These are phyloP conservation scores for Lagenorhynchus albirostris DNA, from an alignment of 2,113 vertebrate species.

Conservation along the genomic window DNA sequence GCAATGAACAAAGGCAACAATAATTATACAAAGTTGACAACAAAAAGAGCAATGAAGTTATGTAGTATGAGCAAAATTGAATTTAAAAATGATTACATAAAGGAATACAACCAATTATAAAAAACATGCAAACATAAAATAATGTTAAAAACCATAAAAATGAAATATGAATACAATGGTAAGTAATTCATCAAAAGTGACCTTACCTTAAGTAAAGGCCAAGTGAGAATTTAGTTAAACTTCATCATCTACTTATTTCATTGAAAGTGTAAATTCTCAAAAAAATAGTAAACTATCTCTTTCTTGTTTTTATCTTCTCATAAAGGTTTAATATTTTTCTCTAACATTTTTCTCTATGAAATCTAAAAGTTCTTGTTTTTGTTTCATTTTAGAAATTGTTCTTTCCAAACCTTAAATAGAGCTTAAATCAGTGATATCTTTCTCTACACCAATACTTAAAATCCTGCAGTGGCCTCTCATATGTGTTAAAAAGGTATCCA, in stretches of 20 bases:
- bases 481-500: not conserved
- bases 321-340: not conserved
- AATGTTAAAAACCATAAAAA: conserved; percentile 41
- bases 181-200: conserved; percentile 50
- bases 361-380: not conserved
- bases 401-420: not conserved
- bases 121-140: not conserved
- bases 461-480: not conserved
- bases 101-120: conserved; percentile 10
- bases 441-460: not conserved
- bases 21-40: conserved; percentile 45
- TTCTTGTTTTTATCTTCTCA: not conserved
- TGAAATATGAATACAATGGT: not conserved
- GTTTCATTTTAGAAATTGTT: not conserved
- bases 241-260: not conserved
- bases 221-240: not conserved
- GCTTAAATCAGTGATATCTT: not conserved
- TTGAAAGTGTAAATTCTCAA: not conserved
- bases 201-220: conserved; percentile 10
- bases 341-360: not conserved
- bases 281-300: not conserved
- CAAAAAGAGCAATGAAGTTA: conserved; percentile 58
- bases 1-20: conserved; percentile 42
- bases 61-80: not conserved
- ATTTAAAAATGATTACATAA: conserved; percentile 25